Conservation (phyloP, 2,113 vertebrate species). For the Atractosteus spatula region DNA sequence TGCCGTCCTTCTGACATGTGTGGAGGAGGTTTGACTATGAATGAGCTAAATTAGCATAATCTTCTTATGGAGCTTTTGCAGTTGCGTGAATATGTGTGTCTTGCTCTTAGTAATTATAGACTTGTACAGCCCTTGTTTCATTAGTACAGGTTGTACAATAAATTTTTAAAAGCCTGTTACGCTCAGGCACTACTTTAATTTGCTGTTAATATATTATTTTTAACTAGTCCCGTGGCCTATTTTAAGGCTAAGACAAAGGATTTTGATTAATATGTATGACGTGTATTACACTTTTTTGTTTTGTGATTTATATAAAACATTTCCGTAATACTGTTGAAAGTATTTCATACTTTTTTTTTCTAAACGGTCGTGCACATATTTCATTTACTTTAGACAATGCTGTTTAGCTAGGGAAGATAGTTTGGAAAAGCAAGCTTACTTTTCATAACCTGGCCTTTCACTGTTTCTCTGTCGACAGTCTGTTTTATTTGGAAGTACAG, state of each 20-base stretch:
- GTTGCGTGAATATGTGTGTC: conserved; percentile 51
- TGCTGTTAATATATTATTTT: neutral
- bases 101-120: conserved; percentile 60
- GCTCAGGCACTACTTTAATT: conserved; percentile 4
- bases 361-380: neutral
- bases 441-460: neutral
- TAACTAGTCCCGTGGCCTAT: neutral
- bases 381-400: neutral
- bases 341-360: neutral
- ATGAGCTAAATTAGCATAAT: conserved; percentile 81
- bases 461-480: neutral
- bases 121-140: conserved; percentile 68
- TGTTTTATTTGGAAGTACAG: neutral
- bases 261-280: neutral
- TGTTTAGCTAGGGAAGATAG: neutral
- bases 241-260: neutral
- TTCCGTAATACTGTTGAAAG: too few species aligned
- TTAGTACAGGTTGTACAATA: conserved; percentile 60
- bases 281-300: too few species aligned
- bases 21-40: conserved; percentile 69
- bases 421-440: neutral
- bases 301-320: too few species aligned
- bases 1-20: conserved; percentile 73
- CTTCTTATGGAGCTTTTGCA: conserved; percentile 66
- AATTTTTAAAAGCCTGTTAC: neutral